Evolutionary conservation across 2,888 invertebrate genomes (phyloP).

Genomic region (Theretra japonica): DNA sequence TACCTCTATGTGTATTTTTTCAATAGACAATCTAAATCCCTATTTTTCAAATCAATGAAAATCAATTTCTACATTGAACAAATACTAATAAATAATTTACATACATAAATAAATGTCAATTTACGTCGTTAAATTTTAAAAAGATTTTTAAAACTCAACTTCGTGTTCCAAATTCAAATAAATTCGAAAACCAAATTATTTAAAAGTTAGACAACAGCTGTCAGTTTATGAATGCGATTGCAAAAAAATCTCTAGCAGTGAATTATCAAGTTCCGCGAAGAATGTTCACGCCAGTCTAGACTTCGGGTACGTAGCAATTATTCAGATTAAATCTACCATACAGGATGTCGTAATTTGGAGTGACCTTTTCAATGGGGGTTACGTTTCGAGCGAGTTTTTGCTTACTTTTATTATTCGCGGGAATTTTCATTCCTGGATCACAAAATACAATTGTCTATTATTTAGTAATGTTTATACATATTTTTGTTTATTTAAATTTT

Average conservation of each 20-base stretch:
- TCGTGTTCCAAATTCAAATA: not conserved
- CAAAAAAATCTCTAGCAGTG: conserved; percentile 18
- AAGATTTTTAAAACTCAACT: not conserved
- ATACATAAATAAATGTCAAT: not conserved
- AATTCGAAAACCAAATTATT: not conserved
- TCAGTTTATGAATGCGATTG: conserved; percentile 9
- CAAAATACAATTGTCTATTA: not conserved
- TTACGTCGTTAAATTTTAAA: not conserved
- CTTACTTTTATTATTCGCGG: conserved; percentile 27
- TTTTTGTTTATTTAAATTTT: too few relatives aligned
- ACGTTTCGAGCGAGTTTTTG: conserved; percentile 38
- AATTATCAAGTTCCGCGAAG: not conserved
- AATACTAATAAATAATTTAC: too few relatives aligned
- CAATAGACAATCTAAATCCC: too few relatives aligned
- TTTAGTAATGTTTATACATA: not conserved
- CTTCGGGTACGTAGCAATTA: conserved; percentile 59
- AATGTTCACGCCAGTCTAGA: conserved; percentile 48
- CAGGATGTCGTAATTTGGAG: conserved; percentile 70
- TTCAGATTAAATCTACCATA: conserved; percentile 64
- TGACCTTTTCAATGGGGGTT: conserved; percentile 36
- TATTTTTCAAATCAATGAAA: too few relatives aligned
- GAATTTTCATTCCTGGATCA: not conserved
- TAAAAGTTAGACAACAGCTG: not conserved
- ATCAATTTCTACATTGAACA: too few relatives aligned
- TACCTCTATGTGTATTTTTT: too few relatives aligned